phyloP scores from a whole-genome alignment of 2,797 vertebrate species.

The Semaprochilodus insignis region DNA sequence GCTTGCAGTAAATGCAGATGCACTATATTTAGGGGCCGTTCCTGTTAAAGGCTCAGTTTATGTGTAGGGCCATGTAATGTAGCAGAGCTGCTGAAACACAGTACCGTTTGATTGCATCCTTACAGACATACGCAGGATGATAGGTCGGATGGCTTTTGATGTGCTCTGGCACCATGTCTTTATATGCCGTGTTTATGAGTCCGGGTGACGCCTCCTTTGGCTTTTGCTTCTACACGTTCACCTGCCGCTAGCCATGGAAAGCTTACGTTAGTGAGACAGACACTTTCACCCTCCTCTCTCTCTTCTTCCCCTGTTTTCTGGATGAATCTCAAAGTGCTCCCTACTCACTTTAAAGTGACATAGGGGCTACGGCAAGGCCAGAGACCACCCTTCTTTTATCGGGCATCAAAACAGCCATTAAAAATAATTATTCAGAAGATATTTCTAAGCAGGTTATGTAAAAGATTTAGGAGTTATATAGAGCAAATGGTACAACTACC shows the following conservation, averaged over 20 bases:
- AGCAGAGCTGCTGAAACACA: conserved; percentile 66
- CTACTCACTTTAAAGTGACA: not conserved
- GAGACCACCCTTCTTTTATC: no score
- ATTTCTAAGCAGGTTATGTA: no score
- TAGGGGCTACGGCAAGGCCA: no score
- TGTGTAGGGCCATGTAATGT: conserved; percentile 36
- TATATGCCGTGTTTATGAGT: conserved; percentile 34
- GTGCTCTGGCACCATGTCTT: conserved; percentile 22
- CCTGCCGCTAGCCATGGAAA: conserved; percentile 27
- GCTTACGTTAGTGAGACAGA: conserved; percentile 21
- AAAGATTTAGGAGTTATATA: no score
- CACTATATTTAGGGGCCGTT: conserved; percentile 12
- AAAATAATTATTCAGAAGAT: no score
- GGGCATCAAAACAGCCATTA: no score
- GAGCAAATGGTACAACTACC: no score
- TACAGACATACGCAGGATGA: conserved; percentile 41
- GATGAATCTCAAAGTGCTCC: conserved; percentile 17
- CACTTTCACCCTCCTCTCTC: conserved; percentile 16
- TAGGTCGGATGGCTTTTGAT: conserved; percentile 60
- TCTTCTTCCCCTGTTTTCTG: conserved; percentile 31
- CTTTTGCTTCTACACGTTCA: conserved; percentile 38
- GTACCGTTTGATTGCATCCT: conserved; percentile 65
- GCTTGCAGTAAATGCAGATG: conserved; percentile 8
- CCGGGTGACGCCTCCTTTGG: conserved; percentile 38
- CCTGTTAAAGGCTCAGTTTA: conserved; percentile 5